These are phyloP conservation scores for Antitype chi DNA, from an alignment of 2,888 invertebrate species.

Conservation along the genomic window DNA sequence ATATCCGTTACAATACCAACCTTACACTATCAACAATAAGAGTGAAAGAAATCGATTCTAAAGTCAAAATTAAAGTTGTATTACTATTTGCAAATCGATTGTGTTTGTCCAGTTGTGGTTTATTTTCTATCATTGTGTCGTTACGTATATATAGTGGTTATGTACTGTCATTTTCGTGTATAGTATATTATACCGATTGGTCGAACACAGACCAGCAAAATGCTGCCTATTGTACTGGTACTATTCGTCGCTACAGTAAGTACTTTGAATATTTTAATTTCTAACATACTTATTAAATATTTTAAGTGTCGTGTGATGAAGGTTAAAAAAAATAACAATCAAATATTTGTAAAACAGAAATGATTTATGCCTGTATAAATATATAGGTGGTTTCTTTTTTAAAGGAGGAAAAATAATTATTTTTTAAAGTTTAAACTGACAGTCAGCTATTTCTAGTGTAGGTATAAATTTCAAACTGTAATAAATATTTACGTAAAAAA, in stretches of 20 bases:
- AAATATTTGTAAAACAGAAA: neutral
- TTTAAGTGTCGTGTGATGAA: neutral
- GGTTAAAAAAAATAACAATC: neutral
- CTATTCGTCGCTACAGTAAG: conserved; percentile 84
- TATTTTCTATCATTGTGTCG: conserved; percentile 71
- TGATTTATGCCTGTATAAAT: neutral
- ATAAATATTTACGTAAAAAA: neutral
- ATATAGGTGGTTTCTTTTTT: neutral
- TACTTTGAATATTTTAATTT: conserved; percentile 42
- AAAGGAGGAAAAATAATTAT: too few relatives aligned
- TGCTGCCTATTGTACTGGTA: conserved; percentile 83
- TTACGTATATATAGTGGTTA: conserved; percentile 82
- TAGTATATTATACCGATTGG: conserved; percentile 88
- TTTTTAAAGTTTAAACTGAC: neutral
- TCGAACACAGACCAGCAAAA: conserved; percentile 81
- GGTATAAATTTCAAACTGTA: neutral
- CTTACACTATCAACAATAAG: conserved; percentile 3
- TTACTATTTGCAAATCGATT: conserved; percentile 61
- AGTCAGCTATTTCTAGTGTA: neutral
- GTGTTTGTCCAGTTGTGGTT: conserved; percentile 79
- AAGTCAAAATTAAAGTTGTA: conserved; percentile 20
- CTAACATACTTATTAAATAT: neutral
- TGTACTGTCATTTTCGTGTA: conserved; percentile 75
- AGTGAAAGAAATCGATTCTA: neutral
- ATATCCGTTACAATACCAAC: conserved; percentile 45